Evolutionary conservation across 2,113 vertebrate genomes (phyloP).

Genomic region (Perca schrenkii): DNA sequence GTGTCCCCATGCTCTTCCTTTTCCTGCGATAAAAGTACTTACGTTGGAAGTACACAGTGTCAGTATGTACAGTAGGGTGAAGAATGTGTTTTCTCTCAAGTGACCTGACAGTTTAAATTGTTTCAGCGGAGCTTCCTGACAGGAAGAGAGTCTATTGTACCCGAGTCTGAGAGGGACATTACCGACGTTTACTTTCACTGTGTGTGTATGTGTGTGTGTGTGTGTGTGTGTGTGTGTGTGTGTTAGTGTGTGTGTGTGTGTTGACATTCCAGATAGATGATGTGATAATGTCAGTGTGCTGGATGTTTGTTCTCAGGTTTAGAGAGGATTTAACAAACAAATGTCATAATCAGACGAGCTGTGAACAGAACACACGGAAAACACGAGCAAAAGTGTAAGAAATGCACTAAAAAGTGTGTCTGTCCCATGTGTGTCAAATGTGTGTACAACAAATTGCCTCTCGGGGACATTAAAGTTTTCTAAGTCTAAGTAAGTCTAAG

Average conservation of each 20-base stretch:
- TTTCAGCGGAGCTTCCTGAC: conserved; percentile 57
- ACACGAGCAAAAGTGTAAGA: no score
- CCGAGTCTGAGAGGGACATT: conserved; percentile 45
- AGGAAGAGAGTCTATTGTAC: conserved; percentile 68
- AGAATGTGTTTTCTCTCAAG: not conserved
- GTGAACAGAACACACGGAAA: no score
- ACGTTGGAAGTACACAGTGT: not conserved
- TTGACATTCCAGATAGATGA: conserved; percentile 44
- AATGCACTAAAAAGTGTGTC: no score
- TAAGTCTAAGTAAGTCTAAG: no score
- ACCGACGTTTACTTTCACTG: conserved; percentile 63
- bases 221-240: conserved; percentile 27
- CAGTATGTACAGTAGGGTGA: not conserved
- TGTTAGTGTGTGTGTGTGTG: not conserved
- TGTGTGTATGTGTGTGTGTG: conserved; percentile 1
- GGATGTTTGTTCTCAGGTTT: not conserved
- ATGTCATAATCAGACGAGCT: no score
- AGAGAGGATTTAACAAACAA: no score
- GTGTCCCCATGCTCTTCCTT: not conserved
- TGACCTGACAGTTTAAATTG: conserved; percentile 7
- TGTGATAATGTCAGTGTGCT: not conserved
- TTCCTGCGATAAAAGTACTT: not conserved
- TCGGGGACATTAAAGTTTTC: no score
- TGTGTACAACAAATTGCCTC: no score
- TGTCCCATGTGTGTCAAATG: no score